Conservation (phyloP, 2,797 vertebrate species). For the Erethizon dorsatum region DNA sequence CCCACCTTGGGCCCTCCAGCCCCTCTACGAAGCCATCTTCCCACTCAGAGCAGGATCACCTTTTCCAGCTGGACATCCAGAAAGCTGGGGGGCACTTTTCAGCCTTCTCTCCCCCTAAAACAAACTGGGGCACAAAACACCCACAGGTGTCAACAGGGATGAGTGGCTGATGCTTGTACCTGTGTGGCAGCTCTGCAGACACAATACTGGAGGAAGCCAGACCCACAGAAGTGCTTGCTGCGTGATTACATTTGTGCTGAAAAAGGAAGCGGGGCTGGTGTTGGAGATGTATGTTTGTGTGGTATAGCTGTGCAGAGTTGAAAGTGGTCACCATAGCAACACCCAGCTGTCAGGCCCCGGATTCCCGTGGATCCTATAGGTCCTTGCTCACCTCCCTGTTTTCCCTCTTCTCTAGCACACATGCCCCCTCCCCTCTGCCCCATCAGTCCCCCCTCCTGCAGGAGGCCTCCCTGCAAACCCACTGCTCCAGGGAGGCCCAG, state of each 20-base stretch:
- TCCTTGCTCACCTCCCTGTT: not conserved
- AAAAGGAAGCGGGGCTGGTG: not conserved
- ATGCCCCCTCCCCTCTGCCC: not conserved
- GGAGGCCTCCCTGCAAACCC: not conserved
- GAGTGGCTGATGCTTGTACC: not conserved
- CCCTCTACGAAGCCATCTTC: not conserved
- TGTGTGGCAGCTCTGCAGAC: not conserved
- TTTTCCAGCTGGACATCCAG: not conserved
- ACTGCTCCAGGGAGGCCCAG: not conserved
- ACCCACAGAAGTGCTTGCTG: not conserved
- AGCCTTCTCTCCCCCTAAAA: not conserved
- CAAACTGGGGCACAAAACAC: not conserved
- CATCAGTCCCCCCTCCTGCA: not conserved
- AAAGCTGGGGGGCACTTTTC: not conserved
- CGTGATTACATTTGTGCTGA: not conserved
- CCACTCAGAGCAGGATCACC: not conserved
- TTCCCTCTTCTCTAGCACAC: not conserved
- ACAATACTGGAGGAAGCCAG: not conserved
- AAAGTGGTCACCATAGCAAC: not conserved
- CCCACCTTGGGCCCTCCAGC: not conserved
- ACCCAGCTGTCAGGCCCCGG: rapidly evolving
- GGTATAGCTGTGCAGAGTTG: not conserved
- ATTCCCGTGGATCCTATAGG: not conserved
- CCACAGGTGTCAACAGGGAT: not conserved
- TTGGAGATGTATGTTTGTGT: not conserved